Evolutionary conservation across 2,113 vertebrate genomes (phyloP).

Genomic region (Malurus alboscapulatus): DNA sequence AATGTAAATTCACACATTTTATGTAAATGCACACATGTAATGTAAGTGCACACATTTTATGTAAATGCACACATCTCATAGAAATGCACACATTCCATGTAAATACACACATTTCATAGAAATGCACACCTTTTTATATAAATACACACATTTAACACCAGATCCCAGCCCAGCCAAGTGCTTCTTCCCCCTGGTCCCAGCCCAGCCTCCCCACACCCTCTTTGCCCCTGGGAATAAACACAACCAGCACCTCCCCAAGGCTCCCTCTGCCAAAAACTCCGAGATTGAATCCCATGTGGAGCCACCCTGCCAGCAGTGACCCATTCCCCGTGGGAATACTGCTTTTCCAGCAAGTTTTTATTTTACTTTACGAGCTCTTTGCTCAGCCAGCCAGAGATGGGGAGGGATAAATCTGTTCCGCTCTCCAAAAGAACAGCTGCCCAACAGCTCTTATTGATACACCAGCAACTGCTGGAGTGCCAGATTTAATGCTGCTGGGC

Average conservation of each 20-base stretch:
- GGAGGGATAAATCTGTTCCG: constrained; percentile 6
- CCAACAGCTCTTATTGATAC: constrained; percentile 31
- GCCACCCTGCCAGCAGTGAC: background rate
- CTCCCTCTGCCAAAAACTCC: too few relatives aligned
- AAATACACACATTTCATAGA: too few relatives aligned
- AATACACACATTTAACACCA: background rate
- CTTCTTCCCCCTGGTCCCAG: background rate
- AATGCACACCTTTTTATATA: too few relatives aligned
- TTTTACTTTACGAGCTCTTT: background rate
- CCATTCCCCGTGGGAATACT: background rate
- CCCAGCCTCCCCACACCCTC: background rate
- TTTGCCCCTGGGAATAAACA: background rate
- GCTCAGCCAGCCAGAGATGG: background rate
- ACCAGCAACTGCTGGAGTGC: constrained; percentile 47
- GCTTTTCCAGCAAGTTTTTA: background rate
- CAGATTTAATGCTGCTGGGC: constrained; percentile 46
- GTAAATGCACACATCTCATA: too few relatives aligned
- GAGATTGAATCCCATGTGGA: accelerated
- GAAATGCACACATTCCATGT: too few relatives aligned
- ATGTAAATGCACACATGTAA: too few relatives aligned
- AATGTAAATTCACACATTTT: too few relatives aligned
- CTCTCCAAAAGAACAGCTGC: constrained; percentile 6
- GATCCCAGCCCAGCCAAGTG: background rate
- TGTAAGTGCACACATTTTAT: too few relatives aligned
- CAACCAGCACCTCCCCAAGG: too few relatives aligned